Conservation (phyloP, 2,797 vertebrate genomes). For the Clarias fuscus region DNA sequence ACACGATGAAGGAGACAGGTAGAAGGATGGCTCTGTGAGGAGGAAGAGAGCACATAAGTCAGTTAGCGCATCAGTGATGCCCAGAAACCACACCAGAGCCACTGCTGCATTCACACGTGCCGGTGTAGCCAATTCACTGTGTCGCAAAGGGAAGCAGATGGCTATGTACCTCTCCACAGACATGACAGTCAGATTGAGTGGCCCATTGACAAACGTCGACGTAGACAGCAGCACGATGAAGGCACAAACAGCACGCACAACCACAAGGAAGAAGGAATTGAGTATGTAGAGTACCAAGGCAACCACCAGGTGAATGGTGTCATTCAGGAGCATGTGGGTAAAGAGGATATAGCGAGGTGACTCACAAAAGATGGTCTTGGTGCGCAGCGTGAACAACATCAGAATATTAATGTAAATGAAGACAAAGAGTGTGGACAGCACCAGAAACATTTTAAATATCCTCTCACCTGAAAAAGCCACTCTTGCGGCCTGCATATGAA, state of each 20-base stretch:
- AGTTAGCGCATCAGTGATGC: slow-evolving; percentile 32
- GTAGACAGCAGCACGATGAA: slow-evolving; percentile 36
- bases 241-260: slow-evolving; percentile 35
- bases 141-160: slow-evolving; percentile 57
- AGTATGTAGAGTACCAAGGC: slow-evolving; percentile 18
- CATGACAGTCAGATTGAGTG: slow-evolving; percentile 55
- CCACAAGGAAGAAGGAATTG: not conserved
- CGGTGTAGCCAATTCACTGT: slow-evolving; percentile 49
- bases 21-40: slow-evolving; percentile 38
- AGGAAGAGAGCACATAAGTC: slow-evolving; percentile 49
- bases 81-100: slow-evolving; percentile 44
- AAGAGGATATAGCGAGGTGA: slow-evolving; percentile 67
- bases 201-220: slow-evolving; percentile 17
- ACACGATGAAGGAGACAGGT: slow-evolving; percentile 34
- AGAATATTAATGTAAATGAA: slow-evolving; percentile 65
- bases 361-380: slow-evolving; percentile 60
- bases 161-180: slow-evolving; percentile 57
- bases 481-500: slow-evolving; percentile 23
- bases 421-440: slow-evolving; percentile 8
- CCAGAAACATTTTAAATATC: slow-evolving; percentile 35
- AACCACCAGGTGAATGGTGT: slow-evolving; percentile 60
- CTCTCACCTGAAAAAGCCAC: slow-evolving; percentile 27
- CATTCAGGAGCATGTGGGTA: slow-evolving; percentile 66
- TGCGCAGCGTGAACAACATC: slow-evolving; percentile 65
- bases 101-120: slow-evolving; percentile 30